A percentile compares a stretch with the other conserved stretches of the same genome.
These are phyloP conservation scores for Eubucco bourcierii DNA, from an alignment of 2,113 vertebrate species.

Conservation along the genomic window DNA sequence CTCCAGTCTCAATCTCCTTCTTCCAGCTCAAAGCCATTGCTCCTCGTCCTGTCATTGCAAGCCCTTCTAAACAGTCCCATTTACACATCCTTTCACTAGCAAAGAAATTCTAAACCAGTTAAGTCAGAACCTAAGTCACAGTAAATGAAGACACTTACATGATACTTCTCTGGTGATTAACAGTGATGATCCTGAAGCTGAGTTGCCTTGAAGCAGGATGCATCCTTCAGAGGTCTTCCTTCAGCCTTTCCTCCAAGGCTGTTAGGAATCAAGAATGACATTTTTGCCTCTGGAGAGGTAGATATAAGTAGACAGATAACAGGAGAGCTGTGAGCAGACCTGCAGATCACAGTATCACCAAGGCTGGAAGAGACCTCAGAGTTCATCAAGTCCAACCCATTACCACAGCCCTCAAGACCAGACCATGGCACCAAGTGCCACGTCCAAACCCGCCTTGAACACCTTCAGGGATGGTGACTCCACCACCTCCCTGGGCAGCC, in stretches of 20 bases:
- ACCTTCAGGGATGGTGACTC: too few species aligned
- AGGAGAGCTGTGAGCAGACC: fast-evolving
- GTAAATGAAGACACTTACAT: neutral
- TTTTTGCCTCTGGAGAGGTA: neutral
- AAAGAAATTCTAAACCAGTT: neutral
- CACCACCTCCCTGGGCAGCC: too few species aligned
- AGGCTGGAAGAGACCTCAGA: too few species aligned
- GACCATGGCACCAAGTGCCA: too few species aligned
- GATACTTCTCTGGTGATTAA: neutral
- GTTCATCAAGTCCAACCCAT: too few species aligned
- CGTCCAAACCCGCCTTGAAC: too few species aligned
- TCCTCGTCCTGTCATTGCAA: too few species aligned
- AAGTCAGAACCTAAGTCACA: neutral
- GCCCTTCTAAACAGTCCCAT: neutral
- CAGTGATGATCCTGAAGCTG: neutral
- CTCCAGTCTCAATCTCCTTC: too few species aligned
- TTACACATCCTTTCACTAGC: neutral
- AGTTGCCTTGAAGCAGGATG: neutral
- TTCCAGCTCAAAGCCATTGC: too few species aligned
- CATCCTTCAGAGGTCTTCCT: neutral
- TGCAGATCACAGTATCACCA: too few species aligned
- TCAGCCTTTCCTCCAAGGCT: neutral
- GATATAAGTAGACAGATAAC: neutral
- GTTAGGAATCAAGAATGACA: neutral
- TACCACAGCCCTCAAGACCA: too few species aligned